Base-by-base conservation (phyloP, 2,797 vertebrate species). In the Allenopithecus nigroviridis region DNA sequence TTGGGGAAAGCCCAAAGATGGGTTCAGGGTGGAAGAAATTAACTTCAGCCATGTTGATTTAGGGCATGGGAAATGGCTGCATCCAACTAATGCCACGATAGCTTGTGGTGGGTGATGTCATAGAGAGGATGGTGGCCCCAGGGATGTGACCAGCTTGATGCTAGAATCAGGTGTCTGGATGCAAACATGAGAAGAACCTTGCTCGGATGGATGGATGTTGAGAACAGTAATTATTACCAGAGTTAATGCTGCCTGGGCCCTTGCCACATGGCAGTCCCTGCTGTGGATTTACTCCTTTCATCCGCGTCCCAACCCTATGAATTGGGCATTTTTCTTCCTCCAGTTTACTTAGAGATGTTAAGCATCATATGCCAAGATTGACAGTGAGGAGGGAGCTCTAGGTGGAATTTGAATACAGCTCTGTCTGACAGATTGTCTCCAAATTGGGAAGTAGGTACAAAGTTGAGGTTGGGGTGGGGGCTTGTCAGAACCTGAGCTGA, bases 211-310 rank as follows among this genome's bases (percentile, higher is more conserved):
- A 46, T 12, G 33, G 75, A 68, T 33, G 14, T 22, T 16, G 1
- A 57, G 48, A 85, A 41, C 14, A 43, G 14, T 0, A 21, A 3
- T 3, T 0, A 0, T 5, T 41, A 26, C 19, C 26, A 57, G 28
- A 14, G n/a, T 36, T 19, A 9, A 41, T 21, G 21, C 76, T 57
- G 55, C n/a, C 21, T 33, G 61, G 74, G 43, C 50, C 12, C 36
- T 91, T 7, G 30, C 4, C 26, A 46, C 0, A 0, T 0, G 48
- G 28, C 30, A 1, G 41, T n/a, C 21, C 61, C 59, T 13, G 5
- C 22, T n/a, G 24, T 17, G 46, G 30, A 4, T 14, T 59, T 48
- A 50, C 6, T 48, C 50, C 39, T 79, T 84, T 13, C 22, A 2
- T 33, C 43, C 26, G 13, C 5, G 6, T 30, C 28, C 30, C 36